A percentile compares a stretch with the other conserved stretches of the same genome.
phyloP scores from a whole-genome alignment of 2,113 vertebrate species.

The Microtus richardsoni region DNA sequence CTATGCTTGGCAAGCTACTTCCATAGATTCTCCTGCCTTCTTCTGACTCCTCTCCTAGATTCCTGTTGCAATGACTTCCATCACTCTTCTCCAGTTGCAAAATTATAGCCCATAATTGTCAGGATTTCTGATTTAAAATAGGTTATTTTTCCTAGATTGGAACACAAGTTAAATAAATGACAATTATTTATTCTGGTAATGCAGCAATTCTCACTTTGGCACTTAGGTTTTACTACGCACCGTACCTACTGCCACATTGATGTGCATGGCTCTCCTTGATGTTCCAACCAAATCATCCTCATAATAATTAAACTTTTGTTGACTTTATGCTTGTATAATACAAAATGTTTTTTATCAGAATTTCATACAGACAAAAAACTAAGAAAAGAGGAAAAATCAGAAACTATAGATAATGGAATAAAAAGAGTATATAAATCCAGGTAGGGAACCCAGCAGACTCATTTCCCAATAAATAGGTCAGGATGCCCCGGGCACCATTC shows the following conservation, averaged over 20 bases:
- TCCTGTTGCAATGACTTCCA: not conserved
- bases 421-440: not conserved
- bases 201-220: not conserved
- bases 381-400: not conserved
- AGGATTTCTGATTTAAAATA: not conserved
- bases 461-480: not conserved
- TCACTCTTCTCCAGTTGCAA: not conserved
- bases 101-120: not conserved
- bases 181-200: not conserved
- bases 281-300: not conserved
- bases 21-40: not conserved
- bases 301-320: not conserved
- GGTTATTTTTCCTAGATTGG: not conserved
- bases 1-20: accelerated
- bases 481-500: not conserved
- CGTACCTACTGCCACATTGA: not conserved
- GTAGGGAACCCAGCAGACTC: not conserved
- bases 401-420: not conserved
- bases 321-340: not conserved
- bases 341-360: not conserved
- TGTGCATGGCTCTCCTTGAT: not conserved
- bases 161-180: not conserved
- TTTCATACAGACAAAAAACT: not conserved
- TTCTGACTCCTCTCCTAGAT: not conserved
- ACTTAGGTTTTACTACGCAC: not conserved